Evolutionary conservation across 2,888 invertebrate genomes (phyloP).

Genomic region (Hedychridium roseum): DNA sequence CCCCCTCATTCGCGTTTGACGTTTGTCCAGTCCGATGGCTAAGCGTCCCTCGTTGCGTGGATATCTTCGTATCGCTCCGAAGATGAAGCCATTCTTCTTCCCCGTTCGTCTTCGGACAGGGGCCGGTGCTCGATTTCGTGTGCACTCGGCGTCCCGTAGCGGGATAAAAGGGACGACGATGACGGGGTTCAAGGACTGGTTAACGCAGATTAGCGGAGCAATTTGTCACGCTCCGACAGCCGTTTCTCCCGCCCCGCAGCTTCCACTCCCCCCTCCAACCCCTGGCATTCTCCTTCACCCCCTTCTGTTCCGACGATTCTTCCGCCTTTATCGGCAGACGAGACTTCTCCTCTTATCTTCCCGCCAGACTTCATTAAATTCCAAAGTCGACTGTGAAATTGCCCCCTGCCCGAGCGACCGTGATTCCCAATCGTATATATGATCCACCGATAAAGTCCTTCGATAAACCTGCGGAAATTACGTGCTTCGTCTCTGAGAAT

Average conservation of each 20-base stretch:
- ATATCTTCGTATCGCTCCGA: too few species aligned
- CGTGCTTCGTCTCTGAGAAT: too few species aligned
- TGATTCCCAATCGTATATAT: too few species aligned
- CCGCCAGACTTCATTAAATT: slow-evolving; percentile 45
- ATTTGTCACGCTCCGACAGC: slow-evolving; percentile 62
- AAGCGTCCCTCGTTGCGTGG: too few species aligned
- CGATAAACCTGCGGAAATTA: too few species aligned
- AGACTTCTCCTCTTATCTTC: slow-evolving; percentile 27
- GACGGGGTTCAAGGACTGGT: slow-evolving; percentile 58
- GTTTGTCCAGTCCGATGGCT: too few species aligned
- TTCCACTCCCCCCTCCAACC: slow-evolving; percentile 13
- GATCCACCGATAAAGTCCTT: too few species aligned
- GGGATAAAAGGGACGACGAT: slow-evolving; percentile 51
- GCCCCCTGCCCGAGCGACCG: too few species aligned
- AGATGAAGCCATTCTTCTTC: not conserved
- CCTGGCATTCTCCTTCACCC: too few species aligned
- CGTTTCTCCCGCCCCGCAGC: slow-evolving; percentile 34
- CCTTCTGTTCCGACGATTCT: slow-evolving; percentile 32
- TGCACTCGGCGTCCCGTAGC: slow-evolving; percentile 41
- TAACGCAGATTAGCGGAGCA: slow-evolving; percentile 61
- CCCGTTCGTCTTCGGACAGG: too few species aligned
- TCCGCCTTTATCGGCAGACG: slow-evolving; percentile 31
- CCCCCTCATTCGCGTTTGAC: not conserved
- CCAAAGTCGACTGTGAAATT: slow-evolving; percentile 46
- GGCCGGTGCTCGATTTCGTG: slow-evolving; percentile 30